Evolutionary conservation across 2,113 vertebrate genomes (phyloP).

Genomic region (Muntiacus muntjak): DNA sequence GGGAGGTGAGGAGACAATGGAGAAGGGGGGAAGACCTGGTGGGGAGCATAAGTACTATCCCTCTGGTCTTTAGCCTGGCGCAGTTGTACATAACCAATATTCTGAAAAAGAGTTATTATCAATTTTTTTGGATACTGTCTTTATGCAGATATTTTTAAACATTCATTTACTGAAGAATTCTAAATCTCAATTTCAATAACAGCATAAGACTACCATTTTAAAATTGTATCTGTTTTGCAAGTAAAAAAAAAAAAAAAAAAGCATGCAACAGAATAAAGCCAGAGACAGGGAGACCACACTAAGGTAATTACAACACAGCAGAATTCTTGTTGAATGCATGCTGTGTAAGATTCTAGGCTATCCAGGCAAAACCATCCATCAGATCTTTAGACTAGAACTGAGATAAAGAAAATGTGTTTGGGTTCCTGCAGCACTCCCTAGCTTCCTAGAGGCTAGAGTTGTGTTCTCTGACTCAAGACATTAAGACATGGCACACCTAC

Average conservation of each 20-base stretch:
- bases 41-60: background rate
- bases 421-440: background rate
- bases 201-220: background rate
- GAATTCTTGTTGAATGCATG: background rate
- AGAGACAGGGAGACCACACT: background rate
- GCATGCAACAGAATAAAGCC: background rate
- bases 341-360: background rate
- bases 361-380: background rate
- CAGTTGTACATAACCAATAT: conserved; percentile 26
- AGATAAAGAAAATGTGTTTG: background rate
- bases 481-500: background rate
- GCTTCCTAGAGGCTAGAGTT: background rate
- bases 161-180: background rate
- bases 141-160: background rate
- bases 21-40: background rate
- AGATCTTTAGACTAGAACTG: background rate
- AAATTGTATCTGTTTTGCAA: conserved; percentile 38
- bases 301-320: background rate
- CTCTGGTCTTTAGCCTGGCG: background rate
- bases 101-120: background rate
- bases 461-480: background rate
- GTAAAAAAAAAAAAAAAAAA: conserved; percentile 24
- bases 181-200: conserved; percentile 7
- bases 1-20: background rate
- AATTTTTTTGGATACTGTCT: background rate